Conservation (phyloP, 2,113 vertebrate genomes). For the Phoxinus phoxinus region DNA sequence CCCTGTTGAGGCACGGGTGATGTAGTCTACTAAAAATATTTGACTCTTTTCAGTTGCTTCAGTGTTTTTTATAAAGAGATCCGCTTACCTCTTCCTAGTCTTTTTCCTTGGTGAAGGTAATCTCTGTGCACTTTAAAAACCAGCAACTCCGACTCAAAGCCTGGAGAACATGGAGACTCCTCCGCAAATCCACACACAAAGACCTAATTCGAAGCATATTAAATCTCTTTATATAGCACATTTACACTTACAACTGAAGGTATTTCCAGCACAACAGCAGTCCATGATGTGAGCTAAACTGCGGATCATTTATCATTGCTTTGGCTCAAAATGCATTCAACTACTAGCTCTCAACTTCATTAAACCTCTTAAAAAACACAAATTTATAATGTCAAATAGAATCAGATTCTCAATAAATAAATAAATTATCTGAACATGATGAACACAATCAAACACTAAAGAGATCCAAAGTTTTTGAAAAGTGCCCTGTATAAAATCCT, state of each 20-base stretch:
- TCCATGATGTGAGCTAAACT: neutral
- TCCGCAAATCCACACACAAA: conserved; percentile 34
- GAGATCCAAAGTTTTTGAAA: neutral
- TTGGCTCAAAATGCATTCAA: neutral
- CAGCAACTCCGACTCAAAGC: conserved; percentile 62
- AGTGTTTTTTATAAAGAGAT: neutral
- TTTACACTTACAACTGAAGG: neutral
- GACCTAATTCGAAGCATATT: conserved; percentile 49
- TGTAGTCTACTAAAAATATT: too few species aligned
- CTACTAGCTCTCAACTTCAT: too few species aligned
- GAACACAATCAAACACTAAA: neutral
- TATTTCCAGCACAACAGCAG: neutral
- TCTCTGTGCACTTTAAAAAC: conserved; percentile 62
- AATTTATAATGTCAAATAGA: too few species aligned
- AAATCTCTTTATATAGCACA: neutral
- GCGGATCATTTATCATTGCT: neutral
- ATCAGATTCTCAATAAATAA: too few species aligned
- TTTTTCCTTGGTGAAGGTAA: conserved; percentile 26
- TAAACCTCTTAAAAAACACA: too few species aligned
- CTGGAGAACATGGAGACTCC: conserved; percentile 64
- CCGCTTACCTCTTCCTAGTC: conserved; percentile 71
- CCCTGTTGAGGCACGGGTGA: too few species aligned
- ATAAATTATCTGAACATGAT: too few species aligned
- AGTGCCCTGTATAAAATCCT: neutral
- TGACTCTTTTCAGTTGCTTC: neutral